phyloP scores from a whole-genome alignment of 2,113 vertebrate species.

The Tenrec ecaudatus region DNA sequence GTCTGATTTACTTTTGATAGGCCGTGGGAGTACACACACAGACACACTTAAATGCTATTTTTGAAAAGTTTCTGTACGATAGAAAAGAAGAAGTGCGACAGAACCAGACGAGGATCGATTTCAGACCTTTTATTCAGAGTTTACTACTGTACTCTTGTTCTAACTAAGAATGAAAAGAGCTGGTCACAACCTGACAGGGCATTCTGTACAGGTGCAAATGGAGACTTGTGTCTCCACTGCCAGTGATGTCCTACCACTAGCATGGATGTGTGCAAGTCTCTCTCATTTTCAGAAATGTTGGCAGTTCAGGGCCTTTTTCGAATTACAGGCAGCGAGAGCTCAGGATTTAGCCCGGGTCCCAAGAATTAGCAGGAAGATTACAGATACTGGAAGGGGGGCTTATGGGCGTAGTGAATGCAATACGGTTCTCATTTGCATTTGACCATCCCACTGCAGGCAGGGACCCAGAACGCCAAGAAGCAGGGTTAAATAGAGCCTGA shows the following conservation, averaged over 20 bases:
- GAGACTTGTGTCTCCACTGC: not conserved
- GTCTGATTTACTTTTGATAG: conserved; percentile 41
- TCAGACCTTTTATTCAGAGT: conserved; percentile 12
- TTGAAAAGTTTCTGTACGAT: conserved; percentile 50
- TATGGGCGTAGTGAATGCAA: conserved; percentile 6
- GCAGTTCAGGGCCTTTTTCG: conserved; percentile 31
- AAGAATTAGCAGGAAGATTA: conserved; percentile 28
- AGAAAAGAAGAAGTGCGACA: not conserved
- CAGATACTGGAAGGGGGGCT: not conserved
- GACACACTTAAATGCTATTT: conserved; percentile 62
- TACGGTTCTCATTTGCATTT: conserved; percentile 10
- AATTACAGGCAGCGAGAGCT: conserved; percentile 13
- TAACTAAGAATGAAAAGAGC: conserved; percentile 48
- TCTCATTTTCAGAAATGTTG: conserved; percentile 22
- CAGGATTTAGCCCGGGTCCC: conserved; percentile 21
- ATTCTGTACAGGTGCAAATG: not conserved
- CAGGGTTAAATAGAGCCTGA: conserved; percentile 42
- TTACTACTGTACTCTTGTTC: not conserved
- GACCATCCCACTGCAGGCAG: not conserved
- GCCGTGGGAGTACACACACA: not conserved
- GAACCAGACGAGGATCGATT: not conserved
- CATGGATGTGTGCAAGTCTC: not conserved
- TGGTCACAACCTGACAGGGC: not conserved
- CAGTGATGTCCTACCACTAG: not conserved
- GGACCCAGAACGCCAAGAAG: conserved; percentile 41